Conservation (phyloP, 1,140 invertebrate species). For the Gryon sp. region DNA sequence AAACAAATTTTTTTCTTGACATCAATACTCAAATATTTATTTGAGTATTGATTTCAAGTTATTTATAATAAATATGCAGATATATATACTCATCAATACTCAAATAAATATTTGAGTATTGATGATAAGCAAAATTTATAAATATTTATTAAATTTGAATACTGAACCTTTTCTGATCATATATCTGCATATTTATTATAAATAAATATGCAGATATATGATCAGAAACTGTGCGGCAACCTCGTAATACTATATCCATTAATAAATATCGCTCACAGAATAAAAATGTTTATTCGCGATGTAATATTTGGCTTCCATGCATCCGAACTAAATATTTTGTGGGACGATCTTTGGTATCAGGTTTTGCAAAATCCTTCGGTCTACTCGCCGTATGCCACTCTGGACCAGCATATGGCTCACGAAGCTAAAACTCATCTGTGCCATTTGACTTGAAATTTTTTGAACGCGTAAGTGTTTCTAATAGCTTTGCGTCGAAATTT, state of each 20-base stretch:
- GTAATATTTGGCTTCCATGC: constrained; percentile 54
- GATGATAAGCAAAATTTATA: no score
- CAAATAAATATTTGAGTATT: no score
- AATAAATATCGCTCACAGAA: constrained; percentile 29
- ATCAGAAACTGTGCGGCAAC: constrained; percentile 4
- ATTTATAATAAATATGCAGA: no score
- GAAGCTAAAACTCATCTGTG: constrained; percentile 64
- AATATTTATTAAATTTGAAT: no score
- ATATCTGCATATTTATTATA: constrained; percentile 3
- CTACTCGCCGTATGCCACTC: constrained; percentile 70
- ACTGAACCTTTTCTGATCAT: no score
- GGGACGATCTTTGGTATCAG: constrained; percentile 64
- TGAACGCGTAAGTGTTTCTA: constrained; percentile 22
- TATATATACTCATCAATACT: no score
- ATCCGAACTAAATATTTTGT: constrained; percentile 35
- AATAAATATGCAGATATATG: background rate
- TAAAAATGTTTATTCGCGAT: constrained; percentile 47
- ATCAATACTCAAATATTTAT: no score
- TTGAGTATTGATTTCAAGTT: no score
- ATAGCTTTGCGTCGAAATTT: constrained; percentile 30
- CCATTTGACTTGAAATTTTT: constrained; percentile 71
- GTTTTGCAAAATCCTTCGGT: constrained; percentile 51
- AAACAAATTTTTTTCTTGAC: no score
- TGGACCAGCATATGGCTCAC: constrained; percentile 76
- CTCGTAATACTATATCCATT: constrained; percentile 18